These are phyloP conservation scores for Neosalanx taihuensis DNA, from an alignment of 2,797 vertebrate genomes.

Conservation along the genomic window DNA sequence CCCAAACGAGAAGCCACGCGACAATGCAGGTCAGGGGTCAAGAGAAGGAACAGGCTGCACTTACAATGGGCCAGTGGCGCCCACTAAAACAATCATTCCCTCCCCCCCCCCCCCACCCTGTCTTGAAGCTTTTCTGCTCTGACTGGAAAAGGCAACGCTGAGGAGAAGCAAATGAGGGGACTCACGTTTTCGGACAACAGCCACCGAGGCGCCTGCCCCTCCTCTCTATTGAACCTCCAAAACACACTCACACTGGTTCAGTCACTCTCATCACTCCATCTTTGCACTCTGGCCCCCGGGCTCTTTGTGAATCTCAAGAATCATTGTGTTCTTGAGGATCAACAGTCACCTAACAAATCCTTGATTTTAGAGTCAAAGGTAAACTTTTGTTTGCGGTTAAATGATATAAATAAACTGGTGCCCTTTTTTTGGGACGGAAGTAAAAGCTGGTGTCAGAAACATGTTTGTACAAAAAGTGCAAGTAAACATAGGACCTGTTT, in stretches of 20 bases:
- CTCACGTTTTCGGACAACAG: slow-evolving; percentile 52
- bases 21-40: slow-evolving; percentile 81
- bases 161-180: slow-evolving; percentile 61
- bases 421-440: background rate
- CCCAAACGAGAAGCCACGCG: slow-evolving; percentile 69
- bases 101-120: slow-evolving; percentile 53
- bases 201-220: slow-evolving; percentile 57
- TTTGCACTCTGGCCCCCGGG: slow-evolving; percentile 44
- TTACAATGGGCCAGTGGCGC: slow-evolving; percentile 80
- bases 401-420: slow-evolving; percentile 55
- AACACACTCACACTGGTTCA: slow-evolving; percentile 48
- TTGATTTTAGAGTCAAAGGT: slow-evolving; percentile 52
- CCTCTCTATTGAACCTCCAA: slow-evolving; percentile 49
- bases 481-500: too few relatives aligned
- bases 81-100: slow-evolving; percentile 75
- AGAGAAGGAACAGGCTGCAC: slow-evolving; percentile 84
- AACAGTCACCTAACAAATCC: slow-evolving; percentile 42
- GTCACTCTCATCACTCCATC: slow-evolving; percentile 44
- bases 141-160: slow-evolving; percentile 80
- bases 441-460: too few relatives aligned
- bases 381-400: slow-evolving; percentile 44
- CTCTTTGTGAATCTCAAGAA: slow-evolving; percentile 66
- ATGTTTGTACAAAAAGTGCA: too few relatives aligned
- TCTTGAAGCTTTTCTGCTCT: slow-evolving; percentile 53
- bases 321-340: slow-evolving; percentile 51